Percentiles rank a stretch among this genome's conserved stretches.
phyloP scores from a whole-genome alignment of 2,888 invertebrate species.

The Diaperis boleti region DNA sequence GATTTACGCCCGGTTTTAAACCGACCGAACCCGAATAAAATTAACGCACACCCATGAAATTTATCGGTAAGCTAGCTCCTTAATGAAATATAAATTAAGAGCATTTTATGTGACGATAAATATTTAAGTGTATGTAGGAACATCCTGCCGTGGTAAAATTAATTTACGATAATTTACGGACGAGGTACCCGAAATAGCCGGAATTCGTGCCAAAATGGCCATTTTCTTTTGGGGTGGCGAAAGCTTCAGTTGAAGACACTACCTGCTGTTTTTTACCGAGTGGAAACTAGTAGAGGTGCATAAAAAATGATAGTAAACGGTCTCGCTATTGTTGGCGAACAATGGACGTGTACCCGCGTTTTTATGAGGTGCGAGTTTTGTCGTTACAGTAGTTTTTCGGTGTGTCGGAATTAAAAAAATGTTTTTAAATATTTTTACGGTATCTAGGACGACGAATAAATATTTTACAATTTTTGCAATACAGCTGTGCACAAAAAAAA shows the following conservation, averaged over 20 bases:
- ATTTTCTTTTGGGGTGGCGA: no score
- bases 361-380: no score
- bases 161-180: constrained; percentile 36
- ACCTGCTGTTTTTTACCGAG: constrained; percentile 29
- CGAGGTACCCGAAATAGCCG: constrained; percentile 8
- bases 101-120: constrained; percentile 38
- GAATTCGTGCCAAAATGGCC: neutral
- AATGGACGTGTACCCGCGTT: no score
- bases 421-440: no score
- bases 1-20: neutral
- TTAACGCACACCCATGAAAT: constrained; percentile 17
- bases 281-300: constrained; percentile 9
- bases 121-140: constrained; percentile 25
- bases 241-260: no score
- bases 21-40: neutral
- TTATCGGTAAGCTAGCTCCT: constrained; percentile 13
- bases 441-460: no score
- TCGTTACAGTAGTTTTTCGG: no score
- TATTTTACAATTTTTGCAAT: no score
- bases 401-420: no score
- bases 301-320: constrained; percentile 46
- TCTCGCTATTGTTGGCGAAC: constrained; percentile 48
- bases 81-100: constrained; percentile 35
- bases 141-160: constrained; percentile 33
- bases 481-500: no score